A percentile compares a stretch with the other conserved stretches of the same genome.
These are phyloP conservation scores for Menidia beryllina DNA, from an alignment of 2,113 vertebrate species.

Conservation along the genomic window DNA sequence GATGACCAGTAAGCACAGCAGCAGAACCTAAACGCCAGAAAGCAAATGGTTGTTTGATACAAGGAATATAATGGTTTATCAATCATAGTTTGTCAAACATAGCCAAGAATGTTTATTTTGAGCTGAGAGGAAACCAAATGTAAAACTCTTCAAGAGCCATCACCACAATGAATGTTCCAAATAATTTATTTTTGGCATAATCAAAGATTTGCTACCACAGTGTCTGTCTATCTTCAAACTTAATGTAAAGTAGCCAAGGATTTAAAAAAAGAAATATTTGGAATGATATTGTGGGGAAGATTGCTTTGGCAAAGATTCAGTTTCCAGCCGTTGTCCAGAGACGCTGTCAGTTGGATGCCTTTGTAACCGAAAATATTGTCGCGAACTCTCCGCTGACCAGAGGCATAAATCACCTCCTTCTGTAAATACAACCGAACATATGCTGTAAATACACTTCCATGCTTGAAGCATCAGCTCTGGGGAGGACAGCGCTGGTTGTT, in stretches of 20 bases:
- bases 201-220: neutral
- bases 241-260: no score
- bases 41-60: conserved; percentile 4
- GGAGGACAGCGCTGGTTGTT: neutral
- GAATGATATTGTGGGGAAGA: neutral
- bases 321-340: neutral
- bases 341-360: neutral
- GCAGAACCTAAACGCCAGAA: conserved; percentile 63
- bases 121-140: no score
- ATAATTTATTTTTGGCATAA: no score
- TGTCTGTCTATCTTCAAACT: neutral
- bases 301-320: neutral
- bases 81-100: neutral
- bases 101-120: neutral
- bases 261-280: no score
- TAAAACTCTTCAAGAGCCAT: no score
- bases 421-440: neutral
- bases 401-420: conserved; percentile 14
- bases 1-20: conserved; percentile 71
- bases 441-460: neutral
- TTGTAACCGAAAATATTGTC: neutral
- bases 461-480: neutral
- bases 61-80: neutral
- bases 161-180: neutral
- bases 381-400: neutral